These are phyloP conservation scores for Stenoptilia bipunctidactyla DNA, from an alignment of 2,888 invertebrate species.

Conservation along the genomic window DNA sequence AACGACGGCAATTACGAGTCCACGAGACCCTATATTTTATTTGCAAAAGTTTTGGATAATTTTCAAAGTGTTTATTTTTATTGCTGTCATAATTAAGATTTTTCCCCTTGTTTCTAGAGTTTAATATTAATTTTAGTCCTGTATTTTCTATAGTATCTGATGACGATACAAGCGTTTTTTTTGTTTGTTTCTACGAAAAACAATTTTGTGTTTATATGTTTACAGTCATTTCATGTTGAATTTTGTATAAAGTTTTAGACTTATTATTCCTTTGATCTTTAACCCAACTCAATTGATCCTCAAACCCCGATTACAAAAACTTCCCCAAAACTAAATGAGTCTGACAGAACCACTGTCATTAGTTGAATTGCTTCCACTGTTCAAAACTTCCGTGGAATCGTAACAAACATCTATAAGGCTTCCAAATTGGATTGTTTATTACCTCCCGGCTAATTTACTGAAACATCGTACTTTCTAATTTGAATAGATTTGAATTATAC, in stretches of 20 bases:
- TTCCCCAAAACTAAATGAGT: no score
- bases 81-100: slow-evolving; percentile 1
- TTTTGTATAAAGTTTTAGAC: no score
- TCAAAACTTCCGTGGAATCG: slow-evolving; percentile 4
- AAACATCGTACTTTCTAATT: slow-evolving; percentile 18
- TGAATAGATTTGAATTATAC: slow-evolving; percentile 8
- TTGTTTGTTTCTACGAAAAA: no score
- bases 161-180: no score
- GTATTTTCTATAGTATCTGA: no score
- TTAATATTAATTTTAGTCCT: no score
- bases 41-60: slow-evolving; percentile 27
- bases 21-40: slow-evolving; percentile 20
- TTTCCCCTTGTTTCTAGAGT: background rate
- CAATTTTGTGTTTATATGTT: no score
- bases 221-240: no score
- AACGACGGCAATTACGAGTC: slow-evolving; percentile 8
- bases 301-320: slow-evolving; percentile 14
- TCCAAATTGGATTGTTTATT: slow-evolving; percentile 29
- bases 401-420: slow-evolving; percentile 9
- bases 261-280: no score
- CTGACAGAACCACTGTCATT: slow-evolving; percentile 26
- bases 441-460: slow-evolving; percentile 21
- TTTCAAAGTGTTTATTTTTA: background rate
- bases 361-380: slow-evolving; percentile 22
- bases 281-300: background rate